Conservation (phyloP, 37 sponge, comb jelly and placozoan species). For the Chondrilla cf. caribensis region DNA sequence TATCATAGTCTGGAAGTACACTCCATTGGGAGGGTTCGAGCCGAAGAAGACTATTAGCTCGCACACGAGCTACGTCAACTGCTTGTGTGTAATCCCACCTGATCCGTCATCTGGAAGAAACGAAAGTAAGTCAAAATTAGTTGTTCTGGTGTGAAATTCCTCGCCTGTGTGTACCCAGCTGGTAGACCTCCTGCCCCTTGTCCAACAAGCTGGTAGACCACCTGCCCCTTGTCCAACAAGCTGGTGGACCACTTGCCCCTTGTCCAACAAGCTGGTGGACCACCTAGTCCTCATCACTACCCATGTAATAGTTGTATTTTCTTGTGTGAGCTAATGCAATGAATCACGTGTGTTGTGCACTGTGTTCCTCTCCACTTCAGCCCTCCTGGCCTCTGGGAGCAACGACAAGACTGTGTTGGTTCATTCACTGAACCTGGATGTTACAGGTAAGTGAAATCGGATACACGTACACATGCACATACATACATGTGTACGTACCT, state of each 20-base stretch:
- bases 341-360: too few relatives aligned
- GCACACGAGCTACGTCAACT: slow-evolving; percentile 63
- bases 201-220: too few relatives aligned
- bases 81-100: slow-evolving; percentile 51
- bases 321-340: too few relatives aligned
- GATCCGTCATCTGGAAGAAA: slow-evolving; percentile 6
- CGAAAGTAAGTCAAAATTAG: slow-evolving; percentile 2
- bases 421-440: slow-evolving; percentile 40
- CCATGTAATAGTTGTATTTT: too few relatives aligned
- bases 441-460: slow-evolving; percentile 30
- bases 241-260: too few relatives aligned
- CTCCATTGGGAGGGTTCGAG: slow-evolving; percentile 8
- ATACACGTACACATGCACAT: background rate
- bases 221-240: too few relatives aligned
- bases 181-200: too few relatives aligned
- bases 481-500: background rate
- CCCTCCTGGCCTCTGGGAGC: slow-evolving; percentile 61
- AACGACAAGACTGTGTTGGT: slow-evolving; percentile 57
- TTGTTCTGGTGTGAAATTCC: too few relatives aligned
- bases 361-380: too few relatives aligned
- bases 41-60: slow-evolving; percentile 29
- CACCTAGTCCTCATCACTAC: too few relatives aligned
- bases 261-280: too few relatives aligned
- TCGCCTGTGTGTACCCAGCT: too few relatives aligned
- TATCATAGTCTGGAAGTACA: slow-evolving; percentile 47